Base-by-base conservation (phyloP, 2,888 invertebrate species). In the Coelopa pilipes region DNA sequence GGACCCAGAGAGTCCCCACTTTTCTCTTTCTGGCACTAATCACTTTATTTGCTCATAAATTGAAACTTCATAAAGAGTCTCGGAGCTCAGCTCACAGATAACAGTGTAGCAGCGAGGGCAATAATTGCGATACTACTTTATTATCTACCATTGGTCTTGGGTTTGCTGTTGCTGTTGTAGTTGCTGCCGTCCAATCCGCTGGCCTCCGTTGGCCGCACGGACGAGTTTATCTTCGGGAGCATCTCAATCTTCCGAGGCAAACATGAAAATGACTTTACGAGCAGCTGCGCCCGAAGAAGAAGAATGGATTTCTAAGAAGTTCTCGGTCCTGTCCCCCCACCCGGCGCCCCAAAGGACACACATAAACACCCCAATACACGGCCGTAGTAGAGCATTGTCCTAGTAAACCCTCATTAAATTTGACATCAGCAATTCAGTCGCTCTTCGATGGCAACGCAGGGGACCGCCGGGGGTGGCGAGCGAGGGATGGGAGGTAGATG, bases 401-500 rank as follows among this genome's bases (percentile, higher is more conserved):
- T 46, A 78, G 78, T 80, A 78, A 82, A 83, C 82, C 84, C 81
- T 84, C 83, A 84, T 84, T 84, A 82, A 81, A 81, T 80, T 83
- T 82, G 81, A 83, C 82, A 84, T 81, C 66, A 66, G 24, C 71
- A 19, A 45, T 17, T 57, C 45, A 34, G 19, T 7, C 19, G 21
- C 19, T 12, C 34, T 34, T 34, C 34, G 34, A 34, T 34, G 34
- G 4, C 4, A 34, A 34, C 34, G 34, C 2, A 34, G 4, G 34
- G 34, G 7, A n/a, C n/a, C n/a, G n/a, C n/a, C n/a, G n/a, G n/a
- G n/a, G n/a, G n/a, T n/a, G n/a, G n/a, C n/a, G n/a, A n/a, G n/a
- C n/a, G n/a, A n/a, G n/a, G n/a, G n/a, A n/a, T n/a, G n/a, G n/a
- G n/a, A n/a, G n/a, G n/a, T n/a, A n/a, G n/a, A n/a, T n/a, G n/a